phyloP scores from a whole-genome alignment of 2,113 vertebrate genomes.

The Cercopithecus mona region DNA sequence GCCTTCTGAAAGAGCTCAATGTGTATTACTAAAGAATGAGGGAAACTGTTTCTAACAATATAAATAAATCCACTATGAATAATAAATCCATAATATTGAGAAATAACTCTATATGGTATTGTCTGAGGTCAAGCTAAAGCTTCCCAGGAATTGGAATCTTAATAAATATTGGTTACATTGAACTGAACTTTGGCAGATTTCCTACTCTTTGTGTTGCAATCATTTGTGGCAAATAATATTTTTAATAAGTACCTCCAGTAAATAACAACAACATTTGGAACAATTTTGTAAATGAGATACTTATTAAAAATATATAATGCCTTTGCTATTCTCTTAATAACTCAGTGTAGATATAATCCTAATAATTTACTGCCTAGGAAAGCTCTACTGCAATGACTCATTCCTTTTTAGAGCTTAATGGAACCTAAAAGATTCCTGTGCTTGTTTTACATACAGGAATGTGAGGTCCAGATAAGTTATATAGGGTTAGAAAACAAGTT shows the following conservation, averaged over 20 bases:
- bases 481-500: background rate
- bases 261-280: background rate
- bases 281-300: background rate
- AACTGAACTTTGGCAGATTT: background rate
- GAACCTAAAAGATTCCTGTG: background rate
- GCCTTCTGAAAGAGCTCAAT: background rate
- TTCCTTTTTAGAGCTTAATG: background rate
- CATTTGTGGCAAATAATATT: background rate
- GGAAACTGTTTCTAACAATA: background rate
- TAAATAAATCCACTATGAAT: background rate
- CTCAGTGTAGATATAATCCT: background rate
- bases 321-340: background rate
- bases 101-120: background rate
- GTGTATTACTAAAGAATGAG: background rate
- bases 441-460: background rate
- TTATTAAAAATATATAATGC: background rate
- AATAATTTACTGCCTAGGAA: background rate
- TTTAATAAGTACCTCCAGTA: background rate
- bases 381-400: background rate
- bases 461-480: background rate
- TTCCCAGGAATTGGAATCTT: background rate
- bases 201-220: background rate
- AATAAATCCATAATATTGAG: background rate
- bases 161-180: background rate
- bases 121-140: background rate